These are phyloP conservation scores for Takifugu flavidus DNA, from an alignment of 2,113 vertebrate species.

Conservation along the genomic window DNA sequence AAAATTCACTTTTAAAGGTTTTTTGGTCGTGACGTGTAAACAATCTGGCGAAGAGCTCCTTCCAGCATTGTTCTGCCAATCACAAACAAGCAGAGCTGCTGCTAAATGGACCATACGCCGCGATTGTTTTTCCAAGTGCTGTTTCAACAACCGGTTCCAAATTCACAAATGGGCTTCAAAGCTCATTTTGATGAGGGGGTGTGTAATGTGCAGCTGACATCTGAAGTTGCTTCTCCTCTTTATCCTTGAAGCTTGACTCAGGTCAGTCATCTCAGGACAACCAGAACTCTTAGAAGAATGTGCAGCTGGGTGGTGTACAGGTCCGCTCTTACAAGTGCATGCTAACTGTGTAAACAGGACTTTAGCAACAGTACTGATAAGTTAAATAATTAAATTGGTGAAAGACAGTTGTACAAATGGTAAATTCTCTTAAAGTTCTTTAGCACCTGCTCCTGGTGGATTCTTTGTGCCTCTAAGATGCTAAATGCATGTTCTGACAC, in stretches of 20 bases:
- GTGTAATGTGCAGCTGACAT: background rate
- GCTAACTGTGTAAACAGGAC: background rate
- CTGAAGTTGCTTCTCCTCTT: conserved; percentile 21
- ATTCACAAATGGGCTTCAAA: background rate
- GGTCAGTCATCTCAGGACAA: conserved; percentile 11
- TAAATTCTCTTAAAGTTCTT: too few species aligned
- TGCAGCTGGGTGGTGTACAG: background rate
- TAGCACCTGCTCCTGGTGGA: background rate
- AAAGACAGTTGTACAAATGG: too few species aligned
- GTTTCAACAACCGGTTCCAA: background rate
- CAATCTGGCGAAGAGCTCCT: background rate
- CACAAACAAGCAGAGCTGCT: background rate
- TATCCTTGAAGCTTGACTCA: conserved; percentile 26
- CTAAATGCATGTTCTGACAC: conserved; percentile 20
- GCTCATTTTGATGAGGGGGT: background rate
- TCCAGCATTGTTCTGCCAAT: background rate
- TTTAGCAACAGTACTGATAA: too few species aligned
- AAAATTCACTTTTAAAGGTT: too few species aligned
- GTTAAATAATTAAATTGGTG: too few species aligned
- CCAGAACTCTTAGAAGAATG: conserved; percentile 22
- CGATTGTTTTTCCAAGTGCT: conserved; percentile 4
- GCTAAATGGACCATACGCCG: background rate
- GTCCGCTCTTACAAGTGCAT: background rate
- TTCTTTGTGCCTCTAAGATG: conserved; percentile 11
- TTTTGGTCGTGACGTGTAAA: too few species aligned